Percentiles rank a stretch among this genome's conserved stretches.
phyloP scores from a whole-genome alignment of 2,888 invertebrate genomes.

The Protodeltote pygarga region DNA sequence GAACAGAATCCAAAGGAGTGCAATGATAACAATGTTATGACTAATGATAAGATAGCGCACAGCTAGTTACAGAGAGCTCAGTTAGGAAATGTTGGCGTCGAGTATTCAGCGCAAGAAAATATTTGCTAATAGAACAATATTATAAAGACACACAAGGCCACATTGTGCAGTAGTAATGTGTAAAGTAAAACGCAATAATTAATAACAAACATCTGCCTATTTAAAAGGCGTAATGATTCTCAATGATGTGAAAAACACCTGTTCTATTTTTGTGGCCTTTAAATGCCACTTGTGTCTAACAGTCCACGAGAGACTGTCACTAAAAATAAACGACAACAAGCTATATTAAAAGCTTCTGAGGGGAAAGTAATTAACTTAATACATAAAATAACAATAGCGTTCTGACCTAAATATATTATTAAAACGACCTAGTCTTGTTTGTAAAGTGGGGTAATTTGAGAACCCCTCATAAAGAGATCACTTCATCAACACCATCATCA shows the following conservation, averaged over 20 bases:
- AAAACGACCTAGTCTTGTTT: slow-evolving; percentile 38
- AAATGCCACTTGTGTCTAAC: slow-evolving; percentile 42
- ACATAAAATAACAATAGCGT: slow-evolving; percentile 5
- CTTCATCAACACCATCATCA: slow-evolving; percentile 73
- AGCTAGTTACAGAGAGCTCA: slow-evolving; percentile 29
- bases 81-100: slow-evolving; percentile 15
- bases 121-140: not conserved
- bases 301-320: slow-evolving; percentile 2
- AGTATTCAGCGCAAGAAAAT: slow-evolving; percentile 11
- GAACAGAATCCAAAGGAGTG: slow-evolving; percentile 24
- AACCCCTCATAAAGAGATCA: slow-evolving; percentile 64
- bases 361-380: not conserved
- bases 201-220: slow-evolving; percentile 59
- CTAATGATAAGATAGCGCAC: slow-evolving; percentile 38
- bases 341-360: not conserved
- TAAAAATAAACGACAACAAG: slow-evolving; percentile 3
- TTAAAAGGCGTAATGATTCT: slow-evolving; percentile 56
- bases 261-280: slow-evolving; percentile 56
- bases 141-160: not conserved
- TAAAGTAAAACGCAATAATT: slow-evolving; percentile 55
- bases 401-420: slow-evolving; percentile 28
- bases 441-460: slow-evolving; percentile 55
- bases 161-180: slow-evolving; percentile 30
- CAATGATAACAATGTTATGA: slow-evolving; percentile 29
- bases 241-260: slow-evolving; percentile 55